phyloP scores from a whole-genome alignment of 2,888 invertebrate species.

The Amblyteles armatorius region DNA sequence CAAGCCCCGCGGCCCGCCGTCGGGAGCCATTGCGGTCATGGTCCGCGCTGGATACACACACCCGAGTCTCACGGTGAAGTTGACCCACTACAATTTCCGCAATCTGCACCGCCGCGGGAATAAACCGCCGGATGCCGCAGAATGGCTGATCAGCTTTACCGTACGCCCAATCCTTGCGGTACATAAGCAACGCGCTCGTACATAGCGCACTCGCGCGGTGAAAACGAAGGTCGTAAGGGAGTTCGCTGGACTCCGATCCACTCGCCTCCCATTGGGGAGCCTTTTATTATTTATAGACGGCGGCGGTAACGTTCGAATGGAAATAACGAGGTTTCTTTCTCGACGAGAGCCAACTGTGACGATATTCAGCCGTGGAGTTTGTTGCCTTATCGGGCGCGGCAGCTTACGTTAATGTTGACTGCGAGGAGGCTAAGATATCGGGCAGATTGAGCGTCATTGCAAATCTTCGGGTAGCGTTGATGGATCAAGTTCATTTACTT shows the following conservation, averaged over 20 bases:
- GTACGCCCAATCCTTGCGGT: neutral
- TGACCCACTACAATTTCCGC: slow-evolving; percentile 1
- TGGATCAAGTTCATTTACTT: no score
- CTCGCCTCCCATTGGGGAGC: neutral
- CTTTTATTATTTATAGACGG: neutral
- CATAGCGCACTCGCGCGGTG: neutral
- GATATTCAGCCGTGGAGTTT: neutral
- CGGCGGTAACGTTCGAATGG: neutral
- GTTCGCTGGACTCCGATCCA: neutral
- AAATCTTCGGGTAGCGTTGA: no score
- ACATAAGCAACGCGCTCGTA: neutral
- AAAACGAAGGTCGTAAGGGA: neutral
- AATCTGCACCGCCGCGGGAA: neutral
- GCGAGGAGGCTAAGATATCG: no score
- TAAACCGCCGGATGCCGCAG: neutral
- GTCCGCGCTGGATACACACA: slow-evolving; percentile 4
- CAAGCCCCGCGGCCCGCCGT: neutral
- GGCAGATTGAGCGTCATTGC: no score
- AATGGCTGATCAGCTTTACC: slow-evolving; percentile 7
- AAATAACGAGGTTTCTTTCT: neutral
- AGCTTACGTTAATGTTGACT: no score
- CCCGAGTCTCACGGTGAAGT: neutral
- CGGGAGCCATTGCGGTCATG: slow-evolving; percentile 7
- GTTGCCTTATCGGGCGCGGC: neutral
- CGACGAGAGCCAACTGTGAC: neutral